Conservation (phyloP, 2,113 vertebrate genomes). For the Pangasianodon hypophthalmus region DNA sequence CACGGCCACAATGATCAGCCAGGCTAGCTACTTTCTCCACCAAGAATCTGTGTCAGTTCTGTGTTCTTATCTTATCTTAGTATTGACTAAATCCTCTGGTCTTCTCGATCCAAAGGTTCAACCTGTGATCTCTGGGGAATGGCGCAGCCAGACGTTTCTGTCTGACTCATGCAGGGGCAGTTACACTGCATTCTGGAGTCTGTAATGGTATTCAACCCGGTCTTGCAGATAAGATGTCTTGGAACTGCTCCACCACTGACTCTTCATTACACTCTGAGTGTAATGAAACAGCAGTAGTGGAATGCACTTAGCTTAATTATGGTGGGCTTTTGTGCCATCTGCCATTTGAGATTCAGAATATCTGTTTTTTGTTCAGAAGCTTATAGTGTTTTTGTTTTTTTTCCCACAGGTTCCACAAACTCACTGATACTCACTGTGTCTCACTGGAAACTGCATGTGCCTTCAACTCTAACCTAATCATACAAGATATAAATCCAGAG, state of each 20-base stretch:
- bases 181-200: slow-evolving; percentile 21
- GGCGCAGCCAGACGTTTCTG: slow-evolving; percentile 8
- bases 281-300: slow-evolving; percentile 20
- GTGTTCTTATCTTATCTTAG: slow-evolving; percentile 34
- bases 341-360: neutral
- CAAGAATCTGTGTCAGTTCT: slow-evolving; percentile 18
- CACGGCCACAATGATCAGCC: slow-evolving; percentile 12
- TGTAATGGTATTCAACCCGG: slow-evolving; percentile 39
- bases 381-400: slow-evolving; percentile 21
- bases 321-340: slow-evolving; percentile 12
- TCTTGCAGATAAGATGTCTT: slow-evolving; percentile 33
- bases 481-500: no score
- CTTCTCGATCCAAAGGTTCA: slow-evolving; percentile 12
- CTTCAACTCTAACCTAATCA: neutral
- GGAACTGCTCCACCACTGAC: slow-evolving; percentile 21
- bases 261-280: slow-evolving; percentile 7
- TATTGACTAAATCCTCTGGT: slow-evolving; percentile 41
- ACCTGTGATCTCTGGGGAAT: slow-evolving; percentile 11
- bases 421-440: neutral
- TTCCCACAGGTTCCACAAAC: slow-evolving; percentile 17
- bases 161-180: neutral
- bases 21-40: neutral
- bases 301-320: slow-evolving; percentile 40
- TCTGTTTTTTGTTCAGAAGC: neutral
- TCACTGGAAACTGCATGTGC: slow-evolving; percentile 1